Conservation (phyloP, 2,797 vertebrate species). For the Hephaestus fuliginosus region DNA sequence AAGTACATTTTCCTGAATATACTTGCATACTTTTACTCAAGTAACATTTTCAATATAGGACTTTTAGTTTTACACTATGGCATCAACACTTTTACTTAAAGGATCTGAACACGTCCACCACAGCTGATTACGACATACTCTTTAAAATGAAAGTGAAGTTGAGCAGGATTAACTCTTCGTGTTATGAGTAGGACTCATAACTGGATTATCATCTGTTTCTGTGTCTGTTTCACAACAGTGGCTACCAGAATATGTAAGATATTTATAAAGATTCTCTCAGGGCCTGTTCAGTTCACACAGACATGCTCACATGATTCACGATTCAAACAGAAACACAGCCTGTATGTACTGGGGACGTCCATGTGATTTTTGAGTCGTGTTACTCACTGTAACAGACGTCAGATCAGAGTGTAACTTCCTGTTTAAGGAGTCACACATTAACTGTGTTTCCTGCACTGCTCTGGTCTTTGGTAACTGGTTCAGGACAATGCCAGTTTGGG, state of each 20-base stretch:
- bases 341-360: not conserved
- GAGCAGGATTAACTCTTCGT: not conserved
- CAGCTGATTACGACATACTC: not conserved
- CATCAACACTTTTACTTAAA: no score
- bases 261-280: not conserved
- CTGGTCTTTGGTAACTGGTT: conserved; percentile 2
- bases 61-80: no score
- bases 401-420: conserved; percentile 51
- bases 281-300: not conserved
- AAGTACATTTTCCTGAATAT: no score
- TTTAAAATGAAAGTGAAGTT: not conserved
- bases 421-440: conserved; percentile 26
- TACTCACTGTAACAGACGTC: conserved; percentile 18
- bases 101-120: no score
- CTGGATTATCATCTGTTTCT: conserved; percentile 16
- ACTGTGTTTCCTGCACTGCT: conserved; percentile 45
- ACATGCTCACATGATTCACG: not conserved
- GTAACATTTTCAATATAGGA: no score
- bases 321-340: conserved; percentile 4
- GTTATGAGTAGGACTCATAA: not conserved
- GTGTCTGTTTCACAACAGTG: conserved; percentile 9
- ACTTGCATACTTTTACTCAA: no score
- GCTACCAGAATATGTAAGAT: not conserved
- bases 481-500: not conserved
- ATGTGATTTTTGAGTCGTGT: not conserved